Conservation (phyloP, 1,140 invertebrate genomes). For the Callitettix versicolor region DNA sequence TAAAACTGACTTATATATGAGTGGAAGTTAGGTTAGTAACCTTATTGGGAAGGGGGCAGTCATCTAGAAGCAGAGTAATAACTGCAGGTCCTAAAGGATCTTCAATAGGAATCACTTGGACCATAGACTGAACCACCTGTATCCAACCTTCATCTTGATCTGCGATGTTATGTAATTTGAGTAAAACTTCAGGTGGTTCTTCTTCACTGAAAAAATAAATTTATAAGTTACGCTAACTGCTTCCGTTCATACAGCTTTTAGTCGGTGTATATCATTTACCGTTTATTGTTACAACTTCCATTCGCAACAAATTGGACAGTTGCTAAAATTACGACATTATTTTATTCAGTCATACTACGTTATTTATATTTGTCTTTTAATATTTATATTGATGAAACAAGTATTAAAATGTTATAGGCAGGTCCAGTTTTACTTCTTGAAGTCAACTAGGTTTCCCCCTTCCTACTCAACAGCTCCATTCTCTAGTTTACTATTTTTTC, state of each 20-base stretch:
- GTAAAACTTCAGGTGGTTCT: slow-evolving; percentile 72
- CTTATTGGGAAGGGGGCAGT: slow-evolving; percentile 83
- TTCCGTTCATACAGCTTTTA: slow-evolving; percentile 11
- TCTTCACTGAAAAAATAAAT: slow-evolving; percentile 54
- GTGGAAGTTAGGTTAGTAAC: too few species aligned
- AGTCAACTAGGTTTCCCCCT: too few species aligned
- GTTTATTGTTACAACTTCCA: too few species aligned
- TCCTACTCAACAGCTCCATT: too few species aligned
- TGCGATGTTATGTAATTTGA: slow-evolving; percentile 74
- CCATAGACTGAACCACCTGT: slow-evolving; percentile 76
- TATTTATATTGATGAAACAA: too few species aligned
- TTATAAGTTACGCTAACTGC: slow-evolving; percentile 10
- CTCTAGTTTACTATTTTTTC: too few species aligned
- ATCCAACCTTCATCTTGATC: slow-evolving; percentile 87
- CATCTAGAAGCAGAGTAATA: slow-evolving; percentile 80
- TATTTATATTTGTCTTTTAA: too few species aligned
- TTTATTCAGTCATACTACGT: neutral
- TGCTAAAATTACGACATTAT: too few species aligned
- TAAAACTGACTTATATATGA: too few species aligned
- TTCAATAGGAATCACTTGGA: slow-evolving; percentile 74
- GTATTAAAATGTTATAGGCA: too few species aligned
- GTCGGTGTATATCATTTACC: neutral
- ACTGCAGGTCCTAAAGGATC: slow-evolving; percentile 84
- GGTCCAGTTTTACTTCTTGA: too few species aligned
- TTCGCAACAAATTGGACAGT: too few species aligned